phyloP scores from a whole-genome alignment of 2,888 invertebrate species.

The Drosophila bunnanda region DNA sequence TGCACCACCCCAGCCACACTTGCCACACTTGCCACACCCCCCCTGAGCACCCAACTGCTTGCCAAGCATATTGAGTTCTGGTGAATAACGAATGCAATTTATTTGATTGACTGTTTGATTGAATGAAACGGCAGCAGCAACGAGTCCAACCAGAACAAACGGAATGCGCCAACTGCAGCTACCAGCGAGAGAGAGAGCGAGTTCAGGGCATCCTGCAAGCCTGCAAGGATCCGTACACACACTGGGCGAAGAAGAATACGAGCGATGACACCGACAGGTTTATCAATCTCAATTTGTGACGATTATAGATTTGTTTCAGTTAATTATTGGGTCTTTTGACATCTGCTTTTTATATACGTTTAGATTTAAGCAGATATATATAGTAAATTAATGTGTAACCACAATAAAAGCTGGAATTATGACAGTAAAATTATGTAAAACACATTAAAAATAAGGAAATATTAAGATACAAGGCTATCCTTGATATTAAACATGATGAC shows the following conservation, averaged over 20 bases:
- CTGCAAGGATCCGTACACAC: conserved; percentile 17
- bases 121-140: conserved; percentile 57
- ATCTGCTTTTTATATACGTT: too few relatives aligned
- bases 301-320: neutral
- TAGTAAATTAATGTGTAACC: too few relatives aligned
- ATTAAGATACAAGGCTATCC: too few relatives aligned
- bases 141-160: conserved; percentile 31
- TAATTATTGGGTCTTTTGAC: neutral
- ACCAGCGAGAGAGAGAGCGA: neutral
- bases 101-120: conserved; percentile 78
- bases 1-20: conserved; percentile 25
- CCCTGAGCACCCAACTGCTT: conserved; percentile 21
- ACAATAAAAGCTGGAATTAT: too few relatives aligned
- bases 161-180: conserved; percentile 23
- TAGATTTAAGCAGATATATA: too few relatives aligned
- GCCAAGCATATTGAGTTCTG: conserved; percentile 69
- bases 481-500: too few relatives aligned
- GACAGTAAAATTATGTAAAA: too few relatives aligned
- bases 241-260: neutral
- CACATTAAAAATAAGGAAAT: too few relatives aligned
- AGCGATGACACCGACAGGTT: neutral
- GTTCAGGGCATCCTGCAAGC: neutral
- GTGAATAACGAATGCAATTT: conserved; percentile 78
- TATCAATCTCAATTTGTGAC: neutral
- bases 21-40: neutral